phyloP scores from a whole-genome alignment of 2,113 vertebrate species.

The Telmatochromis sp. region DNA sequence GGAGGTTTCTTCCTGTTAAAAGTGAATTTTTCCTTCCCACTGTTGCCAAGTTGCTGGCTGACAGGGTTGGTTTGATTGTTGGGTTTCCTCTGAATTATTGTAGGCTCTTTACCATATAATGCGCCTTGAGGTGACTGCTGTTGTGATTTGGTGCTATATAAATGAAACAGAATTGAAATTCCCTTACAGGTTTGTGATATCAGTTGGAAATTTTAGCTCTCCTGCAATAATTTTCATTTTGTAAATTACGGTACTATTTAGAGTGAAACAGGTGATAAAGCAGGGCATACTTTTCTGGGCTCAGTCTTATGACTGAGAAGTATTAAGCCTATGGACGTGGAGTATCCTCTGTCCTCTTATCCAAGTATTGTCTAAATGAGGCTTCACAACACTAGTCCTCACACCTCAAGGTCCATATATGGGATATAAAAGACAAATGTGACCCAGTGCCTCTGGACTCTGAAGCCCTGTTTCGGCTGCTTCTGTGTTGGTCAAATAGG shows the following conservation, averaged over 20 bases:
- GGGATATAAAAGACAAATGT: neutral
- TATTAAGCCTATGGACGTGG: neutral
- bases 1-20: neutral
- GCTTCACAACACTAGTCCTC: neutral
- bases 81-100: neutral
- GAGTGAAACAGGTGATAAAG: neutral
- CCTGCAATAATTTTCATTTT: neutral
- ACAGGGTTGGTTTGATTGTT: neutral
- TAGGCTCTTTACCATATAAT: neutral
- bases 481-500: neutral
- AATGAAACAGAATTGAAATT: neutral
- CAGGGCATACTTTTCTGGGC: neutral
- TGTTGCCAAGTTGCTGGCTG: neutral
- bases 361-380: neutral
- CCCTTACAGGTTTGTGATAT: neutral
- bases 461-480: neutral
- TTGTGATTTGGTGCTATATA: neutral
- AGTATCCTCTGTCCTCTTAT: neutral
- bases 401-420: neutral
- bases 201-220: neutral
- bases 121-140: neutral
- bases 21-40: neutral
- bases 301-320: neutral
- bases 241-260: neutral
- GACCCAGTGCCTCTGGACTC: neutral